Conservation (phyloP, 2,888 invertebrate genomes). For the Drosophila glabriapex region DNA sequence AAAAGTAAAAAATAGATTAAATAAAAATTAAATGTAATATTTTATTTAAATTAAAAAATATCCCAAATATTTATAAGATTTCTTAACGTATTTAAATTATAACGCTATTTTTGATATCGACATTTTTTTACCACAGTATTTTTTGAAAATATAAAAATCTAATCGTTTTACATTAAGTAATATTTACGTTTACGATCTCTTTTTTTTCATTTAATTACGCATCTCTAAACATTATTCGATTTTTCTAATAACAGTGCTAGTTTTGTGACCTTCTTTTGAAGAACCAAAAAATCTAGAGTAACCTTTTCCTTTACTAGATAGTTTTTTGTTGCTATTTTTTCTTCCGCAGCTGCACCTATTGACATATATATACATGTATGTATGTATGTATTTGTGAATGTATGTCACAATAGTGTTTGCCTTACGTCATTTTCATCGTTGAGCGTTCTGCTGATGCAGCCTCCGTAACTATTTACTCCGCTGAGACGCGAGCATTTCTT, state of each 20-base stretch:
- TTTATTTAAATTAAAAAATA: not conserved
- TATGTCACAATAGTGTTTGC: conserved; percentile 16
- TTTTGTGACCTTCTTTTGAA: not conserved
- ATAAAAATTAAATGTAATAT: not conserved
- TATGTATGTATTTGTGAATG: not conserved
- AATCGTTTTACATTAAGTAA: not conserved
- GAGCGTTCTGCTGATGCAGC: conserved; percentile 16
- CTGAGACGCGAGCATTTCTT: not conserved
- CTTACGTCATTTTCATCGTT: conserved; percentile 55
- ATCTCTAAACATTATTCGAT: not conserved
- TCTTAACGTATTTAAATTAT: not conserved
- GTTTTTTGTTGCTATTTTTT: not conserved
- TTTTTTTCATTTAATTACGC: not conserved
- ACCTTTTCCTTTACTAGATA: too few species aligned
- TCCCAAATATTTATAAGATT: not conserved
- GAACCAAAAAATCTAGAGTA: too few species aligned
- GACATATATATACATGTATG: not conserved
- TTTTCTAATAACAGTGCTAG: not conserved
- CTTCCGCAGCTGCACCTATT: not conserved
- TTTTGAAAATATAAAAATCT: not conserved
- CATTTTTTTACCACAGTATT: not conserved
- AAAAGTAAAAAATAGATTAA: too few species aligned
- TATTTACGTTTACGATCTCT: rapidly evolving
- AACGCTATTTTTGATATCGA: not conserved
- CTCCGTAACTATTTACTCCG: not conserved